Base-by-base conservation (phyloP, 2,888 invertebrate species). In the Drosophila lutescens region DNA sequence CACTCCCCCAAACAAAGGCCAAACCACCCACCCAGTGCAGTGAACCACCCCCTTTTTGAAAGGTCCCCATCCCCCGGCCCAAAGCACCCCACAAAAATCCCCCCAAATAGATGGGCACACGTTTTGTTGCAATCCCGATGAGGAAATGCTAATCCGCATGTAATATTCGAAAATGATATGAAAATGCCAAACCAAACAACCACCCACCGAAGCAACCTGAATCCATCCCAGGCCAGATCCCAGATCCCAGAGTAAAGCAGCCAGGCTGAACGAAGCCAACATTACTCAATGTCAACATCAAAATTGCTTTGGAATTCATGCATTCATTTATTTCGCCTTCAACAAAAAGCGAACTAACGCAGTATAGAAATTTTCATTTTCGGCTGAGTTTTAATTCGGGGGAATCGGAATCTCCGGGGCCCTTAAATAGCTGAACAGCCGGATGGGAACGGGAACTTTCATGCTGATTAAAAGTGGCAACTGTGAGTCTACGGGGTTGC, bases 281-380 rank as follows among this genome's bases (percentile, higher is more conserved):
- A 89, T 89, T 88, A 89, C 86, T 87, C 89, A 84, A 79, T 88
- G 89, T 88, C 87, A 89, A 79, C 85, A 79, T 84, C 76, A 76
- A 86, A 90, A 88, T 85, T 86, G 87, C 79, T 88, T 88, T 87
- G 87, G 89, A 89, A 90, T 89, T 90, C 85, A 81, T 88, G 74
- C 77, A 88, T 76, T 88, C 79, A 80, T 75, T 78, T 74, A 76
- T 66, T 61, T 50, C 68, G 63, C 62, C 69, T 59, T 60, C 69
- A 80, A 79, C 77, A 86, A 82, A 83, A 81, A 78, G 67, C 55
- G 36, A 58, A 65, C 60, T 55, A 47, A 75, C 67, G 43, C 43
- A 74, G 77, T 75, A 79, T 74, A 85, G 86, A 83, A 83, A 83
- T 88, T 79, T 85, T 88, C 80, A 84, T 78, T 82, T 82, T 70